phyloP scores from a whole-genome alignment of 2,113 vertebrate genomes.

The Etheostoma cragini region DNA sequence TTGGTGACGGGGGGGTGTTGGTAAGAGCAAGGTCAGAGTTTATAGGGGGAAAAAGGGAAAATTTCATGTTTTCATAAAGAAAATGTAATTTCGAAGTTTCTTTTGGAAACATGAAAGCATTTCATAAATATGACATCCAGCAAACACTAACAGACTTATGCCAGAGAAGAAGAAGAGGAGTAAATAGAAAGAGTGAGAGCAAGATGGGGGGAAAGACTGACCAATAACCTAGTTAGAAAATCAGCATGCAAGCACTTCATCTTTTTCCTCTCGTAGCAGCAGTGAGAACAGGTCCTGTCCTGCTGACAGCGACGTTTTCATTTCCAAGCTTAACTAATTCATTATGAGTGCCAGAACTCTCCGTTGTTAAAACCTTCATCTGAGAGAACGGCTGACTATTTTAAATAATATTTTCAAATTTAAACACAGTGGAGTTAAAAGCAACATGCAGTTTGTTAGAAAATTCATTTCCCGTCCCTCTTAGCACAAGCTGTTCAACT shows the following conservation, averaged over 20 bases:
- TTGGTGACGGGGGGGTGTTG: neutral
- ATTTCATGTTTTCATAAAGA: neutral
- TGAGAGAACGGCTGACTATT: conserved; percentile 59
- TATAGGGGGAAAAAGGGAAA: neutral
- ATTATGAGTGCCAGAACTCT: conserved; percentile 57
- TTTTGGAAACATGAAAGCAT: neutral
- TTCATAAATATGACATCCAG: conserved; percentile 18
- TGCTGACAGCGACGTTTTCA: conserved; percentile 65
- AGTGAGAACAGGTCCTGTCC: conserved; percentile 49
- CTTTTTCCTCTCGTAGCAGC: conserved; percentile 37
- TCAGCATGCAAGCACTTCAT: conserved; percentile 54
- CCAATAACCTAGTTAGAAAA: conserved; percentile 69
- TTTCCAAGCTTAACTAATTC: conserved; percentile 74
- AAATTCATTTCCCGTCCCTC: conserved; percentile 39
- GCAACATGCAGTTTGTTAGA: conserved; percentile 34
- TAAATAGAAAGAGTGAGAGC: neutral
- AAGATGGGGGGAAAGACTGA: conserved; percentile 6
- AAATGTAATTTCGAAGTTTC: conserved; percentile 11
- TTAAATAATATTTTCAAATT: conserved; percentile 53
- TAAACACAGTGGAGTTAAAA: conserved; percentile 35
- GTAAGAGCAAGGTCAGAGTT: conserved; percentile 12
- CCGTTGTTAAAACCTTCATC: conserved; percentile 55
- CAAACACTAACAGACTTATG: conserved; percentile 10
- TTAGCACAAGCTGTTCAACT: conserved; percentile 31
- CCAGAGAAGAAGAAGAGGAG: conserved; percentile 16